Base-by-base conservation (phyloP, 2,797 vertebrate species). In the Phyllotis vaccarum region DNA sequence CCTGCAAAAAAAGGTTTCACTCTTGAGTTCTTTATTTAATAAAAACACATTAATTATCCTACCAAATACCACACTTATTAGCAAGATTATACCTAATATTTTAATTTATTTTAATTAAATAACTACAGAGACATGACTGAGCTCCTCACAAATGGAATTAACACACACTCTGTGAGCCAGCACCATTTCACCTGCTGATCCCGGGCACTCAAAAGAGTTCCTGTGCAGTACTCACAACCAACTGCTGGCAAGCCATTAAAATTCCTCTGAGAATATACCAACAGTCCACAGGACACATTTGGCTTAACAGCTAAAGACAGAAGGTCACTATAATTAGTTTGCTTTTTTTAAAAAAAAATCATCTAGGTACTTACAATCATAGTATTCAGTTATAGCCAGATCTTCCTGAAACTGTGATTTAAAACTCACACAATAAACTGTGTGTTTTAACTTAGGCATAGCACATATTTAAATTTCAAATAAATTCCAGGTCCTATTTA, bases 181-280 rank as follows among this genome's bases (percentile, higher is more conserved):
- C 95, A 99, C 99, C 99, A 98, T 99, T 99, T 99, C 99, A 99
- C 99, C 99, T 99, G 99, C 98, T 99, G 99, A 98, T 99, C 99
- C 99, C 98, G 99, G 99, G 98, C 99, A 99, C 99, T 99, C 99
- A 97, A 97, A 99, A 98, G 98, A 98, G 97, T 98, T 98, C 98
- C 98, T 98, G 97, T 98, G 94, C 74, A 80, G 78, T 10, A 3
- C 95, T 62, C n/a, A 90, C 72, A 22, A 90, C 72, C 22, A 95
- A 34, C 31, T 87, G 66, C 66, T 94, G 54, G 93, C 52, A 81
- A 92, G 27, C 34, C 87, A n/a, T 24, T 37, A 94, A 95, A 95
- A 0, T 13, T 68, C 46, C 52, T 93, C 17, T 62, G 56, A 74
- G 92, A 96, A 93, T 43, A 0, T 27, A 68, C 22, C 31, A 86